Conservation (phyloP, 92 coral and sea anemone species). For the Parazoanthus swiftii region DNA sequence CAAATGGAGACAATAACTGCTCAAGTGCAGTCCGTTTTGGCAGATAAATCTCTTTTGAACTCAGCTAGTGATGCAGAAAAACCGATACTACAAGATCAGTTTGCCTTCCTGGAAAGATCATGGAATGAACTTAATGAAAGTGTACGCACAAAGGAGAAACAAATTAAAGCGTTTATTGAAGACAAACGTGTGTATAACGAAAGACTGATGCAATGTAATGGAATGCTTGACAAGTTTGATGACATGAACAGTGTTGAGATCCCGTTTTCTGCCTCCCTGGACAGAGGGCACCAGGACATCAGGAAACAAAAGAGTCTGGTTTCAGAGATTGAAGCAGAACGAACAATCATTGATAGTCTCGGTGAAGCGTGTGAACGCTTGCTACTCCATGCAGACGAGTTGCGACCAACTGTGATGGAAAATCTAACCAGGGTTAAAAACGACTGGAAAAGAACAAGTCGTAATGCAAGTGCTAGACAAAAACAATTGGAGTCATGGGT, state of each 20-base stretch:
- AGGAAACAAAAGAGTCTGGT: slow-evolving; percentile 28
- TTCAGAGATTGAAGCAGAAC: slow-evolving; percentile 44
- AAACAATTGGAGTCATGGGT: slow-evolving; percentile 56
- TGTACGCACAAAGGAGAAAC: slow-evolving; percentile 3
- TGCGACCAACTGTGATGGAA: slow-evolving; percentile 38
- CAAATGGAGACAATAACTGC: slow-evolving; percentile 16
- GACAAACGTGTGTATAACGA: slow-evolving; percentile 37
- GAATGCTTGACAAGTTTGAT: slow-evolving; percentile 8
- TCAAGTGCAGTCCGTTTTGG: slow-evolving; percentile 23
- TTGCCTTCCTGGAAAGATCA: neutral
- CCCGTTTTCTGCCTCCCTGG: slow-evolving; percentile 17
- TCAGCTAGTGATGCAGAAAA: neutral
- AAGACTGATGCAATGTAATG: slow-evolving; percentile 14
- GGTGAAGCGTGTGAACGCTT: slow-evolving; percentile 48
- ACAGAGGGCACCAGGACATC: slow-evolving; percentile 28
- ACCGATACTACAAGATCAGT: neutral
- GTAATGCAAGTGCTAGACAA: slow-evolving; percentile 44
- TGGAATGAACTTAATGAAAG: slow-evolving; percentile 22
- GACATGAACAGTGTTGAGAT: neutral
- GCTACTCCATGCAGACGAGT: slow-evolving; percentile 41
- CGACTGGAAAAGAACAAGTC: slow-evolving; percentile 48
- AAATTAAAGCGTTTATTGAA: neutral
- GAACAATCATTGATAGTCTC: slow-evolving; percentile 44
- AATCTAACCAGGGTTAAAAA: slow-evolving; percentile 45
- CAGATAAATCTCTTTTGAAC: slow-evolving; percentile 6